Percentiles rank a stretch among this genome's conserved stretches.
These are phyloP conservation scores for Macaca nemestrina DNA, from an alignment of 2,113 vertebrate species.

Conservation along the genomic window DNA sequence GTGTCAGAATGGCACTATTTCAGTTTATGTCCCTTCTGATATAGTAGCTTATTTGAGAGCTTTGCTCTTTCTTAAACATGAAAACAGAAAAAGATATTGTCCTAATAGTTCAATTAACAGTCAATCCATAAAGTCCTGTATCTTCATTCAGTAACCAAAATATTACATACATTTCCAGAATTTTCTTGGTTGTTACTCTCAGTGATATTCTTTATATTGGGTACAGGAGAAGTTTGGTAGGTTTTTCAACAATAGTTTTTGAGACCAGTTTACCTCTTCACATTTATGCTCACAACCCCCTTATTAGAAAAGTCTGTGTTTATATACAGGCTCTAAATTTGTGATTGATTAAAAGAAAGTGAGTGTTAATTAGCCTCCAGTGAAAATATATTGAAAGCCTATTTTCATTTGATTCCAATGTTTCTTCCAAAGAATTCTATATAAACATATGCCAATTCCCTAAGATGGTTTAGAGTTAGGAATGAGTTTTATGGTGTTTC, in stretches of 20 bases:
- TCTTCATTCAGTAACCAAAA: conserved; percentile 40
- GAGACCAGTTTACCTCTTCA: conserved; percentile 37
- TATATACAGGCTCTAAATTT: conserved; percentile 4
- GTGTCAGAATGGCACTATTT: conserved; percentile 6
- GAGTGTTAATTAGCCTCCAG: neutral
- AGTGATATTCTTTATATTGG: neutral
- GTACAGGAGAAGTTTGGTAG: conserved; percentile 32
- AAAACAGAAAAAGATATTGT: neutral
- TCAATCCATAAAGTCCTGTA: neutral
- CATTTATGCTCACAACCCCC: conserved; percentile 48
- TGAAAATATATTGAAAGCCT: conserved; percentile 33
- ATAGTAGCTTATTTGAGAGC: conserved; percentile 9
- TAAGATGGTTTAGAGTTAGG: conserved; percentile 11
- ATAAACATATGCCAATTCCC: neutral
- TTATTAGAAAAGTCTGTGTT: conserved; percentile 14
- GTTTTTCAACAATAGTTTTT: conserved; percentile 34
- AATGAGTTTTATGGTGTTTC: conserved; percentile 34
- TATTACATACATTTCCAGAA: neutral
- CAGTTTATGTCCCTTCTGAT: neutral
- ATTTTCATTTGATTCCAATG: conserved; percentile 37
- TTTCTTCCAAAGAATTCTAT: conserved; percentile 55
- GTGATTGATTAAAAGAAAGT: conserved; percentile 20
- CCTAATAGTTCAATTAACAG: neutral
- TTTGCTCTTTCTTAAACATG: neutral
- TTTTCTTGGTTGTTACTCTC: neutral